Percentiles rank a stretch among this genome's conserved stretches.
phyloP scores from a whole-genome alignment of 2,113 vertebrate species.

The Austrofundulus limnaeus region DNA sequence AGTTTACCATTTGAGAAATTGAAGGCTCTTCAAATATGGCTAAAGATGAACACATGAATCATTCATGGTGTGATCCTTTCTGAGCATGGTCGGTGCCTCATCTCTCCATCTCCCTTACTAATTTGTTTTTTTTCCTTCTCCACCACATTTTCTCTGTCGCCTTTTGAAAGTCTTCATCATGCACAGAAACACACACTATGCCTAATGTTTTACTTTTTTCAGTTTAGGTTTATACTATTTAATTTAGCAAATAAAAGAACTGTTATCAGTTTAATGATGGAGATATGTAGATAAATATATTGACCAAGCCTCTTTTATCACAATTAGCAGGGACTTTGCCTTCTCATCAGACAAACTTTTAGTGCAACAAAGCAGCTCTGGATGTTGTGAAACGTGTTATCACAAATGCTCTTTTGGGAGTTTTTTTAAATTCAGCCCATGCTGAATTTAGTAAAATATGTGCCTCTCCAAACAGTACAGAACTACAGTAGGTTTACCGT shows the following conservation, averaged over 20 bases:
- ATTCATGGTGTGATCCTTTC: conserved; percentile 57
- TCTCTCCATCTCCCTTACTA: conserved; percentile 12
- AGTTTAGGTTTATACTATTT: background rate
- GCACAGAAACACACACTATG: conserved; percentile 5
- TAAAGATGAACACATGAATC: conserved; percentile 64
- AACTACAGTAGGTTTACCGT: background rate
- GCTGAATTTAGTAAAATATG: background rate
- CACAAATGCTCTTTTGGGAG: no score
- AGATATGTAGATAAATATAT: conserved; percentile 19
- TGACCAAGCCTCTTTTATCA: background rate
- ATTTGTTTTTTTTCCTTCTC: conserved; percentile 1
- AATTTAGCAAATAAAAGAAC: background rate
- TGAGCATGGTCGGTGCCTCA: conserved; percentile 41
- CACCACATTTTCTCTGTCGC: conserved; percentile 7
- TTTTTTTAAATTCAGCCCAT: background rate
- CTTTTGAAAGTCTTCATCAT: background rate
- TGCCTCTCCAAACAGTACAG: background rate
- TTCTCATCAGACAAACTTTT: background rate
- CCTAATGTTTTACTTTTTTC: background rate
- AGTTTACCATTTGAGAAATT: conserved; percentile 54
- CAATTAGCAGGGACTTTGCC: background rate
- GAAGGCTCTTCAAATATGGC: conserved; percentile 62
- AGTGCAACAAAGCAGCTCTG: background rate
- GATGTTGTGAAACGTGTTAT: background rate
- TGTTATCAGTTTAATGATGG: background rate